These are phyloP conservation scores for Oscheius onirici DNA, from an alignment of 2,888 invertebrate genomes.

Conservation along the genomic window DNA sequence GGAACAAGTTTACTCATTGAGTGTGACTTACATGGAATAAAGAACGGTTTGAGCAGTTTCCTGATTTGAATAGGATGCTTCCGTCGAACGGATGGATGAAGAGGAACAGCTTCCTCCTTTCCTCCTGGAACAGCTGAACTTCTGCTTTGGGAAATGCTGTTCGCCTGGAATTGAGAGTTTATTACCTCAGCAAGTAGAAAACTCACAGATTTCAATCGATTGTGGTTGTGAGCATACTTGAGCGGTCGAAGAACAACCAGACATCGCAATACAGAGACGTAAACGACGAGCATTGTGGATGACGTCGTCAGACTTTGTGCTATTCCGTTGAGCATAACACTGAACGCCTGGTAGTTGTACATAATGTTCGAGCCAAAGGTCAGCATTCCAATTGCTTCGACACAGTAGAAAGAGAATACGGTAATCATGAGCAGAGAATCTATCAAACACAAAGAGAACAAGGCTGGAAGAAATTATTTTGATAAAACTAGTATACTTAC, in stretches of 20 bases:
- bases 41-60: conserved; percentile 56
- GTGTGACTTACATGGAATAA: conserved; percentile 44
- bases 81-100: conserved; percentile 3
- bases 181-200: conserved; percentile 28
- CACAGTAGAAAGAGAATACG: conserved; percentile 64
- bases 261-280: conserved; percentile 66
- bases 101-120: conserved; percentile 21
- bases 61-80: conserved; percentile 41
- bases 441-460: conserved; percentile 66
- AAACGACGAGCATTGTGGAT: conserved; percentile 68
- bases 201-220: conserved; percentile 20
- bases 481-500: conserved; percentile 36
- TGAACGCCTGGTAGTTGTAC: conserved; percentile 58
- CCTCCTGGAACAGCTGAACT: conserved; percentile 2
- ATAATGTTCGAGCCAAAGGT: conserved; percentile 61
- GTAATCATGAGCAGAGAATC: conserved; percentile 65
- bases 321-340: conserved; percentile 58
- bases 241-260: conserved; percentile 67
- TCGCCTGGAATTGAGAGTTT: neutral
- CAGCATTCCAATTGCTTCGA: conserved; percentile 65
- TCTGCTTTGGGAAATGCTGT: conserved; percentile 6
- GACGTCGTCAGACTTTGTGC: conserved; percentile 62
- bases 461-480: conserved; percentile 27
- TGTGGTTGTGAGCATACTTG: conserved; percentile 53
- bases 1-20: no score